These are phyloP conservation scores for Drosophila orena DNA, from an alignment of 1,140 invertebrate genomes.

Conservation along the genomic window DNA sequence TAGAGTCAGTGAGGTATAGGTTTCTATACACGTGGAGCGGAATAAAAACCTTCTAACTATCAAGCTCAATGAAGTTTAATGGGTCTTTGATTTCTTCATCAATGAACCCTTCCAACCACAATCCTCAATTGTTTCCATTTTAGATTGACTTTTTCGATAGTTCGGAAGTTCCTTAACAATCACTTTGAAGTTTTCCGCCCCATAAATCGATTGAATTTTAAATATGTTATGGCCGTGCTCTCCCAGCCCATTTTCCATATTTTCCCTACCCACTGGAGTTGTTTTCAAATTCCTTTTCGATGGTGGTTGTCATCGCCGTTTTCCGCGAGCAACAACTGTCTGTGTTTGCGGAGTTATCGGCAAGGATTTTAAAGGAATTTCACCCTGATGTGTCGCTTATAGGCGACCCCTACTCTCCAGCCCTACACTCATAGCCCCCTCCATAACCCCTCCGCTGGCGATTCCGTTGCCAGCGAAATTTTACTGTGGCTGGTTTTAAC, in stretches of 20 bases:
- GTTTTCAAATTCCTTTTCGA: background rate
- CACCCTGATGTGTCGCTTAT: constrained; percentile 32
- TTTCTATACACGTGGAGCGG: no score
- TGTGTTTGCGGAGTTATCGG: constrained; percentile 11
- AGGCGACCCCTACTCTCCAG: background rate
- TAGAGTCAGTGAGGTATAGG: no score
- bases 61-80: constrained; percentile 18
- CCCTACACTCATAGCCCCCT: constrained; percentile 16
- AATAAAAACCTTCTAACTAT: background rate
- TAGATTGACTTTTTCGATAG: constrained; percentile 23
- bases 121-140: constrained; percentile 23
- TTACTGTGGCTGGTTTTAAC: constrained; percentile 48
- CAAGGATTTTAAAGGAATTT: constrained; percentile 43
- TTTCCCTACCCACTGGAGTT: constrained; percentile 12
- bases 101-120: constrained; percentile 22
- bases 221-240: constrained; percentile 37
- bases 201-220: constrained; percentile 62
- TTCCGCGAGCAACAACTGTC: constrained; percentile 41
- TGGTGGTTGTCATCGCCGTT: constrained; percentile 41
- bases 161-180: constrained; percentile 31
- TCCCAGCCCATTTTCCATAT: background rate
- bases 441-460: background rate
- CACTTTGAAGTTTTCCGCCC: constrained; percentile 39
- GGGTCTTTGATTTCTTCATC: constrained; percentile 23
- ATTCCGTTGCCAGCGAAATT: constrained; percentile 15